These are phyloP conservation scores for Brachionus angularis DNA, from an alignment of 1,140 invertebrate genomes.

Conservation along the genomic window DNA sequence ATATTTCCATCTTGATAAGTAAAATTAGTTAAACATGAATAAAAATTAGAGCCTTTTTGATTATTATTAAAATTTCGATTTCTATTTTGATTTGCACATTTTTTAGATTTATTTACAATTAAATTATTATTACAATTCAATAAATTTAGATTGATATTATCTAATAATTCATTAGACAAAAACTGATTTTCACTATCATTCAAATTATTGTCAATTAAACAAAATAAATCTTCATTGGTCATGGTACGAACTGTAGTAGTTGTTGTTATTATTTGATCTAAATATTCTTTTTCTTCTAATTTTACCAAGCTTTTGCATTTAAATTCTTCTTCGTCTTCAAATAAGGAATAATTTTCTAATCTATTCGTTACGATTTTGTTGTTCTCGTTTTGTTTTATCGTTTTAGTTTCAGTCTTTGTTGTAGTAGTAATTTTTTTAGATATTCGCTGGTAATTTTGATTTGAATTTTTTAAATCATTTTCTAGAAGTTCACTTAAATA, in stretches of 20 bases:
- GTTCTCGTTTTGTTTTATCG: neutral
- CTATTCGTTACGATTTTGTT: neutral
- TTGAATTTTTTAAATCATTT: conserved; percentile 7
- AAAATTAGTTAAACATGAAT: no score
- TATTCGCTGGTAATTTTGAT: no score
- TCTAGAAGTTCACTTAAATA: conserved; percentile 20
- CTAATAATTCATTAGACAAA: no score
- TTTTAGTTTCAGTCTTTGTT: no score
- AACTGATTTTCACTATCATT: conserved; percentile 27
- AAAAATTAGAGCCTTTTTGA: no score
- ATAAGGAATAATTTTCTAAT: neutral
- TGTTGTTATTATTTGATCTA: conserved; percentile 40
- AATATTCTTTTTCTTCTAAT: conserved; percentile 40
- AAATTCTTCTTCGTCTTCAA: neutral
- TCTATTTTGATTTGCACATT: no score
- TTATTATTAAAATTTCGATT: no score
- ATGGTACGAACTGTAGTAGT: conserved; percentile 5
- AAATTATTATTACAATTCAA: no score
- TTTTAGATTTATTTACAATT: no score
- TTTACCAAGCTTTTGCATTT: conserved; percentile 6
- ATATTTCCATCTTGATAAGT: no score
- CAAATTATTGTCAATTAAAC: conserved; percentile 12
- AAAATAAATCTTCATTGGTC: conserved; percentile 17
- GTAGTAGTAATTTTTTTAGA: no score
- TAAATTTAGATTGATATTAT: no score